Evolutionary conservation across 2,888 invertebrate species (phyloP).

Genomic region (Aquatica leii): DNA sequence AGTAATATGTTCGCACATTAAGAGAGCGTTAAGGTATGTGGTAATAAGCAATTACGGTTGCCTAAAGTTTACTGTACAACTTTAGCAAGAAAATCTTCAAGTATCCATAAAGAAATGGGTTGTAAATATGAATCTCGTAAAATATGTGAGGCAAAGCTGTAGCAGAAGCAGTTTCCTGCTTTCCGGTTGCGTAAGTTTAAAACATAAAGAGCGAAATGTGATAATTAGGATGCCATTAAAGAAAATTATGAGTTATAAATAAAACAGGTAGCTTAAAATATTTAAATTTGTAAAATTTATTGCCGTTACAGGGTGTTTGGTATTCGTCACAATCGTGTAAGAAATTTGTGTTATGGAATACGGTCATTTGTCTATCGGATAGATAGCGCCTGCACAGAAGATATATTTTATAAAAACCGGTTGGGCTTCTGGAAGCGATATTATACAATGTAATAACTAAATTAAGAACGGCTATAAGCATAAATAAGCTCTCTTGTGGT

Average conservation of each 20-base stretch:
- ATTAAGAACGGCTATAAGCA: constrained; percentile 48
- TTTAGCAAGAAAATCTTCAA: constrained; percentile 15
- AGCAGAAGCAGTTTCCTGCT: constrained; percentile 20
- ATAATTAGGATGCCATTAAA: constrained; percentile 43
- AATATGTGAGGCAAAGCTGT: constrained; percentile 12
- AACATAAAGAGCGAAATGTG: constrained; percentile 42
- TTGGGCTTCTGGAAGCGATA: constrained; percentile 44
- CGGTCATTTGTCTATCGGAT: no score
- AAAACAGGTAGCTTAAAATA: constrained; percentile 28
- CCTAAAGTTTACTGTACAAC: neutral
- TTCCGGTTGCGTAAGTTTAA: constrained; percentile 22
- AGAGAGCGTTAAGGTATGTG: constrained; percentile 20
- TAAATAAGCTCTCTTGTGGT: constrained; percentile 47
- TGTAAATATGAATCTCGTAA: constrained; percentile 31
- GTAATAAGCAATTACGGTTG: constrained; percentile 29
- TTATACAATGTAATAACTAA: constrained; percentile 48
- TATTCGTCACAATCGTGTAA: constrained; percentile 24
- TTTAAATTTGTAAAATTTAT: neutral
- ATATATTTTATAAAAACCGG: constrained; percentile 35
- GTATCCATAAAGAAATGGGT: constrained; percentile 17
- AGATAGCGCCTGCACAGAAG: constrained; percentile 3
- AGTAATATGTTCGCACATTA: constrained; percentile 24
- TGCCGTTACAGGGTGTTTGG: constrained; percentile 14
- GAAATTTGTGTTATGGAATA: constrained; percentile 10
- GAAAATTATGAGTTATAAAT: constrained; percentile 36